Evolutionary conservation across 1,140 invertebrate genomes (phyloP), one percentile per base, ranked within the genome.

Genomic region (Bilobella aurantiaca): DNA sequence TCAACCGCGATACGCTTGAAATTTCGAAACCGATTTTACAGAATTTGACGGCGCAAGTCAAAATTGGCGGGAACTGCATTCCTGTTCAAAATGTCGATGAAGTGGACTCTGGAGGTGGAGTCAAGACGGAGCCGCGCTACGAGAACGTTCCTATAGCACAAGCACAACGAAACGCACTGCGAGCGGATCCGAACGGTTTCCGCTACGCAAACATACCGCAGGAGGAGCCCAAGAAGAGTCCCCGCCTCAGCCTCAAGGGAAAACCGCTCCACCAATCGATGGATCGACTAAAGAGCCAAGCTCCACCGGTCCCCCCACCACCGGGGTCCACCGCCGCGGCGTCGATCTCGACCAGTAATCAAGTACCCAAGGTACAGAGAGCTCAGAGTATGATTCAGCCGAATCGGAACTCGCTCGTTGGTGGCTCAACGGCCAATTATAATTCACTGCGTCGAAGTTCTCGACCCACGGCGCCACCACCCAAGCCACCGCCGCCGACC

Each of bases 351-450:
- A n/a, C n/a, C n/a, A n/a, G n/a, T n/a, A n/a, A n/a, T n/a, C n/a
- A n/a, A n/a, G n/a, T n/a, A n/a, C n/a, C n/a, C n/a, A 46, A 56
- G 28, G 69, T 70, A 21, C 59, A 46, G 18, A 14, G 68, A 46
- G 71, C 71, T 23, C 68, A 73, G 27, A 66, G 64, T 49, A 73
- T 73, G 71, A 73, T 69, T 49, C 71, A 73, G 66, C 69, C 71
- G 18, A 70, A 62, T 62, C 21, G 68, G 18, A 69, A 69, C 46
- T 70, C 71, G 2, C 56, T 66, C 30, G 62, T 47, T 42, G 42
- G 23, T 16, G 65, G 58, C 62, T 16, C 62, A 29, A n/a, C n/a
- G n/a, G n/a, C n/a, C n/a, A 69, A 68, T 57, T 72, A 69, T 42
- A 73, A 73, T 63, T 73, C 71, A 0, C 58, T 73, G 18, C 31